Evolutionary conservation across 2,888 invertebrate genomes (phyloP), one percentile per base, ranked within the genome.

Genomic region (Oasisia sp.): DNA sequence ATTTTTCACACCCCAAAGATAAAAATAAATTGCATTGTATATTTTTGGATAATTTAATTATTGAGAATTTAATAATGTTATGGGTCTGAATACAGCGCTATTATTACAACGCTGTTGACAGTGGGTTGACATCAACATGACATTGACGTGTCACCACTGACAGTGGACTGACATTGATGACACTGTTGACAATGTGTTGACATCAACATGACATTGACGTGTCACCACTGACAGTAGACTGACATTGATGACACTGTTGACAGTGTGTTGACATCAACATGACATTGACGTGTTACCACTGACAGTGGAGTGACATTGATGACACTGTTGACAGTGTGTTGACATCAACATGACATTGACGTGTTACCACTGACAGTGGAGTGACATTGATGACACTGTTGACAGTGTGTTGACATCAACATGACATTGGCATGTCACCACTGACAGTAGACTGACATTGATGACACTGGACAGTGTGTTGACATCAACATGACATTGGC

Each of bases 251-350:
- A 74, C 74, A 74, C 32, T 74, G 44, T 93, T 93, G 32, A n/a
- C 94, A 96, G 96, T 96, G 44, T 74, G 74, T 27, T 56, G 74
- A 74, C 74, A 74, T 27, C 19, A 19, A 74, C 74, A 74, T 74
- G 74, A 74, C 74, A 74, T n/a, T 74, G 74, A 27, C 27, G 74
- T 74, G 74, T 27, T 7, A n/a, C 74, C 27, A 19, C 19, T 74
- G 27, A 74, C 74, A 74, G 1, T 19, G 56, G 56, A 27, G 2
- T 74, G 74, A 74, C 74, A 74, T 14, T 74, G 74, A 7, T 56
- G 32, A 74, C 74, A 74, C 32, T 74, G 44, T 93, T 93, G 32
- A n/a, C 94, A 96, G 96, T 96, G 44, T 74, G 74, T 27, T 56
- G 74, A 74, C 74, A 74, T 27, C 19, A 19, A 74, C 74, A 74